Percentiles rank a stretch among this genome's conserved stretches.
Evolutionary conservation across 2,797 vertebrate genomes (phyloP).

Genomic region (Sebastes vulpes): DNA sequence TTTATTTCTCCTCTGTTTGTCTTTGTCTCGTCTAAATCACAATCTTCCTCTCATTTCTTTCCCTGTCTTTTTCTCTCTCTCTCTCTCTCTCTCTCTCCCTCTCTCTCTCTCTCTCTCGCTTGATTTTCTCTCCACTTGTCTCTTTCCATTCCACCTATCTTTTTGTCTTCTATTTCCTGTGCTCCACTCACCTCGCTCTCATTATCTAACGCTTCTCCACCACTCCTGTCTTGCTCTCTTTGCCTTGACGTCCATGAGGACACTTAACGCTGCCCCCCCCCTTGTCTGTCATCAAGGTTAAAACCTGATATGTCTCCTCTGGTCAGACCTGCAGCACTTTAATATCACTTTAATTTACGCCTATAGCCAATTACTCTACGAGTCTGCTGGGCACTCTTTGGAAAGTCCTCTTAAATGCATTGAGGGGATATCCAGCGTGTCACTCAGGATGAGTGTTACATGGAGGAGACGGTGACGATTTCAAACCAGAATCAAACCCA

Average conservation of each 20-base stretch:
- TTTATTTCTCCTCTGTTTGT: neutral
- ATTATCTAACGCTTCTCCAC: neutral
- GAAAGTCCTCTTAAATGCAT: conserved; percentile 23
- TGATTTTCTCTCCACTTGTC: neutral
- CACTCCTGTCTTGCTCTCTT: neutral
- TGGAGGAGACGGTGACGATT: conserved; percentile 2
- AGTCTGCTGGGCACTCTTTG: conserved; percentile 9
- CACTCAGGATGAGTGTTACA: neutral
- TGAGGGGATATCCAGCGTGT: neutral
- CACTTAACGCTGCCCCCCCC: conserved; percentile 2
- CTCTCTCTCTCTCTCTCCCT: neutral
- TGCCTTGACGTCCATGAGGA: neutral
- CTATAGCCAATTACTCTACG: conserved; percentile 25
- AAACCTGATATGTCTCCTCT: conserved; percentile 23
- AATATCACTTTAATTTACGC: conserved; percentile 38
- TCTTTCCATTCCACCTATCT: neutral
- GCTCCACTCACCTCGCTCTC: neutral
- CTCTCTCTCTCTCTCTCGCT: neutral
- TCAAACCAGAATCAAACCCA: conserved; percentile 13
- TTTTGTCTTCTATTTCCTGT: neutral
- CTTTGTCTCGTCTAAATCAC: neutral
- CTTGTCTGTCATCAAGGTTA: conserved; percentile 42
- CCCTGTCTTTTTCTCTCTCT: neutral
- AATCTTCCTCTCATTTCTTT: neutral
- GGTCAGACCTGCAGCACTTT: conserved; percentile 15